A percentile compares a stretch with the other conserved stretches of the same genome.
phyloP scores from a whole-genome alignment of 2,797 vertebrate species.

The Hypotaenidia philippensis region DNA sequence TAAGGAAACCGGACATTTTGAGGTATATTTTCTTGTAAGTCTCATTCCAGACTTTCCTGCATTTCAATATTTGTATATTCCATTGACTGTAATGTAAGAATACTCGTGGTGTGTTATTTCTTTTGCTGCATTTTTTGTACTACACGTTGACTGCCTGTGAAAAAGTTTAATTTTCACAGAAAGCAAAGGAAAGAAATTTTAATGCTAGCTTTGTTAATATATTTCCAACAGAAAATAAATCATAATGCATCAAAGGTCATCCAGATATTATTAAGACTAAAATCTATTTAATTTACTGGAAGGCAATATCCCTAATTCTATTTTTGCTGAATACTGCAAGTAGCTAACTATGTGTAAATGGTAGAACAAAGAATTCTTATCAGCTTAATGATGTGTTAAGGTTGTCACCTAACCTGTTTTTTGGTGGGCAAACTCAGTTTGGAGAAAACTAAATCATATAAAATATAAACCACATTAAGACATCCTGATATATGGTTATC shows the following conservation, averaged over 20 bases:
- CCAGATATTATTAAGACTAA: neutral
- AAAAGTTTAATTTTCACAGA: neutral
- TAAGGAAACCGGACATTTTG: constrained; percentile 15
- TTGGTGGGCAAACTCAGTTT: neutral
- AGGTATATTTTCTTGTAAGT: constrained; percentile 34
- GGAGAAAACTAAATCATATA: neutral
- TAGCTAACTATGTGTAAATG: neutral
- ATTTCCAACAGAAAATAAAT: neutral
- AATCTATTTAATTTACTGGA: neutral
- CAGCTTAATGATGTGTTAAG: neutral
- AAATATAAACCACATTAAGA: neutral
- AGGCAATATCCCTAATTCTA: neutral
- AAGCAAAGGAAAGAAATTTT: neutral
- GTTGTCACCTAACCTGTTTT: neutral
- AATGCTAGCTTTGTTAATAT: neutral
- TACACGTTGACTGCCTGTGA: neutral
- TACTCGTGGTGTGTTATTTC: neutral
- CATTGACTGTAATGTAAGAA: neutral
- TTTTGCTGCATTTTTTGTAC: neutral
- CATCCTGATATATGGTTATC: neutral
- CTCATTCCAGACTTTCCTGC: neutral
- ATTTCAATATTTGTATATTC: constrained; percentile 5
- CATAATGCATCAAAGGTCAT: neutral
- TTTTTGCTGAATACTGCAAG: neutral
- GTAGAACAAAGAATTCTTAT: neutral